Evolutionary conservation across 2,113 vertebrate genomes (phyloP).

Genomic region (Alligator sinensis): DNA sequence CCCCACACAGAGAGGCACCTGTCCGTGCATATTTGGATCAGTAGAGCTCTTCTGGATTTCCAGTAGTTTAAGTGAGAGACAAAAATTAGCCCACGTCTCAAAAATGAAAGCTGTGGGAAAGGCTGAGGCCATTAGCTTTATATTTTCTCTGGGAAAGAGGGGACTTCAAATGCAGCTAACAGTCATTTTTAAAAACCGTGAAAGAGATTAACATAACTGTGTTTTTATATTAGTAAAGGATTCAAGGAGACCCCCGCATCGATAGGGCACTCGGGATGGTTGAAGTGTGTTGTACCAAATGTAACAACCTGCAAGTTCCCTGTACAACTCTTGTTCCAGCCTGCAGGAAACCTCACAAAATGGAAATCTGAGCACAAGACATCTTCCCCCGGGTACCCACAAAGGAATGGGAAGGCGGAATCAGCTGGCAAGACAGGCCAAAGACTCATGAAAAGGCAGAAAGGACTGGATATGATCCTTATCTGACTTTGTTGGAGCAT

Average conservation of each 20-base stretch:
- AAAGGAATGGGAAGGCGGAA: too few species aligned
- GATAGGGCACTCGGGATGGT: background rate
- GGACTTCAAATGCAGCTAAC: background rate
- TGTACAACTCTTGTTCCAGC: too few species aligned
- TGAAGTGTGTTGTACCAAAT: background rate
- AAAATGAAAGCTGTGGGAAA: background rate
- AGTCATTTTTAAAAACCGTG: accelerated
- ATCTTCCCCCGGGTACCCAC: too few species aligned
- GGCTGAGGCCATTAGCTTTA: background rate
- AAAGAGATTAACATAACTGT: background rate
- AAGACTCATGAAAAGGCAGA: too few species aligned
- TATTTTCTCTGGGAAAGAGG: background rate
- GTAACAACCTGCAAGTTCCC: background rate
- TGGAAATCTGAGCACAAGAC: too few species aligned
- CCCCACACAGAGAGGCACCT: background rate
- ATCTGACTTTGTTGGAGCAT: too few species aligned
- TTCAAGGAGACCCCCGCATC: background rate
- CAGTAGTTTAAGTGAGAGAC: background rate
- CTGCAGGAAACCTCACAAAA: too few species aligned
- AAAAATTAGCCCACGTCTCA: background rate
- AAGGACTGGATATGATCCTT: too few species aligned
- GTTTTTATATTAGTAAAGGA: background rate
- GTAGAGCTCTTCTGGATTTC: background rate
- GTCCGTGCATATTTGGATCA: background rate
- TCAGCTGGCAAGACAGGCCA: too few species aligned